Conservation (phyloP, 2,797 vertebrate genomes). For the Cossypha caffra region DNA sequence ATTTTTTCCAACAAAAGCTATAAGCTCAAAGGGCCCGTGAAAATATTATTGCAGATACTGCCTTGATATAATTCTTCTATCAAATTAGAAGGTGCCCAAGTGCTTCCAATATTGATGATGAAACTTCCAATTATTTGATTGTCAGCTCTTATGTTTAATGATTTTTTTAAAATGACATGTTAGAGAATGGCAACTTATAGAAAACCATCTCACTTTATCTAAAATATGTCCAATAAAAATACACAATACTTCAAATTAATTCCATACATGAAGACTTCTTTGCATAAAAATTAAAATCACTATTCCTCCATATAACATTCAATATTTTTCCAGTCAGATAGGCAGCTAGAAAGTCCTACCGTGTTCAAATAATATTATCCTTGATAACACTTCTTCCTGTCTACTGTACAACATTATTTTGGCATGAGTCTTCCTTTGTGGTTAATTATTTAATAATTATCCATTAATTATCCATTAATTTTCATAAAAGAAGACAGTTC, state of each 20-base stretch:
- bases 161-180: neutral
- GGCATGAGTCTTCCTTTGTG: neutral
- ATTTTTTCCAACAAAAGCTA: neutral
- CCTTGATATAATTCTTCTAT: neutral
- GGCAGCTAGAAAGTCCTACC: neutral
- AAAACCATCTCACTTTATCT: neutral
- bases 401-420: neutral
- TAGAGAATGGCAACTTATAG: neutral
- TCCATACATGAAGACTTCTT: neutral
- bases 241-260: neutral
- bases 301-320: neutral
- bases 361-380: neutral
- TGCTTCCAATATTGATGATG: neutral
- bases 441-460: slow-evolving; percentile 22
- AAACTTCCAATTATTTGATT: neutral
- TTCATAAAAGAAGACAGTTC: neutral
- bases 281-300: neutral
- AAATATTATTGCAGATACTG: neutral
- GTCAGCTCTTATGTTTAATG: rapidly evolving
- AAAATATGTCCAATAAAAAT: neutral
- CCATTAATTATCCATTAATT: neutral
- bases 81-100: neutral
- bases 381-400: neutral
- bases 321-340: neutral
- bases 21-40: neutral